phyloP scores from a whole-genome alignment of 2,113 vertebrate genomes.

The Pelodiscus sinensis region DNA sequence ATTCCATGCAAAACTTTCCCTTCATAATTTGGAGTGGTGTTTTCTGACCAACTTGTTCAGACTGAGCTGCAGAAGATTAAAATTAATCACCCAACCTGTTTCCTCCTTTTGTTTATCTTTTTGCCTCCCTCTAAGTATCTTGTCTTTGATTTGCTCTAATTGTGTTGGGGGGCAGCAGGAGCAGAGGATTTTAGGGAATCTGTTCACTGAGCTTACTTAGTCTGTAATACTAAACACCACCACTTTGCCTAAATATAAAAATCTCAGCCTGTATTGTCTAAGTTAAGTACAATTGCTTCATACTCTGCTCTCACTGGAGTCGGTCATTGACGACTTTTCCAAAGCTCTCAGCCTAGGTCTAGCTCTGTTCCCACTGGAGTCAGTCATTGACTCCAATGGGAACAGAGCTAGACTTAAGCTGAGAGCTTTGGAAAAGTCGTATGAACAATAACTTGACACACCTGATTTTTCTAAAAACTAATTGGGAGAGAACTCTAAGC shows the following conservation, averaged over 20 bases:
- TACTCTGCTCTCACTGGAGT: not conserved
- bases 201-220: not conserved
- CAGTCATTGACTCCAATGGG: not conserved
- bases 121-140: not conserved
- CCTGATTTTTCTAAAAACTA: not conserved
- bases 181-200: not conserved
- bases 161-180: accelerated
- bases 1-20: constrained; percentile 8
- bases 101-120: not conserved
- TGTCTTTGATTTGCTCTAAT: not conserved
- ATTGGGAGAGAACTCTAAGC: not conserved
- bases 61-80: not conserved
- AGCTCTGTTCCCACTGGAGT: not conserved
- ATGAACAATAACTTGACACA: not conserved
- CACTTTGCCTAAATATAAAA: not conserved
- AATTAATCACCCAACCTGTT: not conserved
- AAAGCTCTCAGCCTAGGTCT: too few relatives aligned
- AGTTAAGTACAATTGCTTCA: not conserved
- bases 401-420: not conserved
- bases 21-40: not conserved
- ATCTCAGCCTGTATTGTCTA: not conserved
- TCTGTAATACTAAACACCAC: not conserved
- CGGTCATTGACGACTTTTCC: not conserved
- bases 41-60: constrained; percentile 19
- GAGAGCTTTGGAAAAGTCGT: not conserved